Percentiles rank a stretch among this genome's conserved stretches.
phyloP scores from a whole-genome alignment of 2,797 vertebrate genomes.

The Gadopsis marmoratus region DNA sequence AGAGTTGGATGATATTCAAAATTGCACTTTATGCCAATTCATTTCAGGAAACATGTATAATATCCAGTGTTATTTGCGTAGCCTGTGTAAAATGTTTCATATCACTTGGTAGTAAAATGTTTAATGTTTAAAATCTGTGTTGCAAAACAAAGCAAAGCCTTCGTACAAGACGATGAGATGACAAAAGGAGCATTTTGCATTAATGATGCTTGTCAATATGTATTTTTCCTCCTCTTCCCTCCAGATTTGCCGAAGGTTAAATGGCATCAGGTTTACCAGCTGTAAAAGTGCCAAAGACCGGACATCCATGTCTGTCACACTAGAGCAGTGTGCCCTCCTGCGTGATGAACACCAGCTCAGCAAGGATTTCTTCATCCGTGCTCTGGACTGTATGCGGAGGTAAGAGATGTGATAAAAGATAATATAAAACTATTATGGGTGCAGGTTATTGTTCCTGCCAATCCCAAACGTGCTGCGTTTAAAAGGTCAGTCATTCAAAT shows the following conservation, averaged over 20 bases:
- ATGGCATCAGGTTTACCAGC: conserved; percentile 97
- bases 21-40: background rate
- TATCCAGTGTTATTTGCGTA: background rate
- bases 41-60: background rate
- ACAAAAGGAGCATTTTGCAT: background rate
- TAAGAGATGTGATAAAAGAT: conserved; percentile 72
- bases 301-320: conserved; percentile 98
- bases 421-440: conserved; percentile 25
- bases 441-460: conserved; percentile 59
- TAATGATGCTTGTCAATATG: conserved; percentile 4
- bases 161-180: background rate
- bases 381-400: conserved; percentile 99
- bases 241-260: conserved; percentile 97
- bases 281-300: conserved; percentile 99
- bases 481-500: background rate
- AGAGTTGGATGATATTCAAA: background rate
- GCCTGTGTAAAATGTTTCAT: background rate
- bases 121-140: background rate
- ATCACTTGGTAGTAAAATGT: background rate
- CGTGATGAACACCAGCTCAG: conserved; percentile 96
- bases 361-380: conserved; percentile 95
- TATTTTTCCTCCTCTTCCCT: background rate
- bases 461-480: background rate
- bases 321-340: conserved; percentile 96
- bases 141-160: background rate